Evolutionary conservation across 2,888 invertebrate species (phyloP), one percentile per base, ranked within the genome.

Genomic region (Penaeus monodon): DNA sequence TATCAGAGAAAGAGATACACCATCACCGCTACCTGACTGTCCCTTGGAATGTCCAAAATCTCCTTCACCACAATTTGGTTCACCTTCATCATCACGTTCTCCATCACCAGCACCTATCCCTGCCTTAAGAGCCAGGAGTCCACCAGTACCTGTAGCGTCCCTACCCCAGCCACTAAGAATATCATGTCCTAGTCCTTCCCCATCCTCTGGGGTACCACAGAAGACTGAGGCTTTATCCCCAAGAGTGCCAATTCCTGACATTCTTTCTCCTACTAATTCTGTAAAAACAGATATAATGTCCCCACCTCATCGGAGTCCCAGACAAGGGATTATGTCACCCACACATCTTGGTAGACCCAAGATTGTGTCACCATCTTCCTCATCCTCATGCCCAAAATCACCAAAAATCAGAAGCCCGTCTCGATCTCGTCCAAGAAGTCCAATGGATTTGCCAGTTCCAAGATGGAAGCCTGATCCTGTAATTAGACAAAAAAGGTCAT

Each of bases 401-500:
- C 89, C 88, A 2, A 84, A 77, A 66, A 80, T 84, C n/a, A 76
- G 64, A 66, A 78, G 79, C 24, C 79, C 84, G 49, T 73, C 86
- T 65, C 44, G 84, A 63, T 63, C 89, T 33, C 86, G 85, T 64
- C 88, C 87, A 38, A 81, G 85, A 83, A 81, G 84, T 29, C 90
- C 90, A 44, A 90, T 90, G 90, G 90, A 90, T 77, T 79, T 90
- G 12, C 90, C 88, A 33, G 87, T 90, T 22, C 90, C 90, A 10
- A 88, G 84, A 27, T 90, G 90, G 90, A 87, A 84, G 33, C 81
- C 87, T 20, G 90, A 90, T 79, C 90, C 90, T 20, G 68, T 70
- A 22, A 83, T 88, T 17, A 84, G 88, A 49, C 82, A 85, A 38
- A 90, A 88, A 85, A 74, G 85, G 44, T 38, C 85, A 38, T 84